phyloP scores from a whole-genome alignment of 2,888 invertebrate genomes.

The Acleris cristana region DNA sequence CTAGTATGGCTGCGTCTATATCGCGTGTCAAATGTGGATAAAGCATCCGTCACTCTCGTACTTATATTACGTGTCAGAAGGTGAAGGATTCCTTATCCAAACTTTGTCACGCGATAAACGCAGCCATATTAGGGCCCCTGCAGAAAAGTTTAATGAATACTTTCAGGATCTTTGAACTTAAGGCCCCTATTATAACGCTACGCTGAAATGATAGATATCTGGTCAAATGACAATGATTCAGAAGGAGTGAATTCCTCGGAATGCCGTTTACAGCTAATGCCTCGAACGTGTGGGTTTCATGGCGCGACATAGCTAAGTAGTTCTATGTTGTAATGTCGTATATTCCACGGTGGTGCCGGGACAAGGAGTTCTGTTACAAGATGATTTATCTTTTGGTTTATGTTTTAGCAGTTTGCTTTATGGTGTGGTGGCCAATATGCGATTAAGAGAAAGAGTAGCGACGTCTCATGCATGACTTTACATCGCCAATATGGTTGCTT shows the following conservation, averaged over 20 bases:
- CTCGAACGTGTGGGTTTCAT: conserved; percentile 41
- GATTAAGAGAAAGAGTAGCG: no score
- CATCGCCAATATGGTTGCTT: no score
- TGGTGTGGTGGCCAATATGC: not conserved
- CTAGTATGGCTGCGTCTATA: no score
- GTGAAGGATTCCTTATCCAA: no score
- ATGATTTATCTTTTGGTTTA: conserved; percentile 2
- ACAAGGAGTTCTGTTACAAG: conserved; percentile 2
- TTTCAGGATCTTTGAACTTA: not conserved
- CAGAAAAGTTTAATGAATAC: no score
- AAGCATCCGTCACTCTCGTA: no score
- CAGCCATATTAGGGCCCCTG: no score
- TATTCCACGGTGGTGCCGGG: not conserved
- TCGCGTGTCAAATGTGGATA: no score
- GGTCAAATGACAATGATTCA: conserved; percentile 49
- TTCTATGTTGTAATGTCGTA: not conserved
- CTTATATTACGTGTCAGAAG: no score
- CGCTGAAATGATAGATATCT: conserved; percentile 1
- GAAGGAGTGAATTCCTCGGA: conserved; percentile 55
- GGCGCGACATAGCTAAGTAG: conserved; percentile 5
- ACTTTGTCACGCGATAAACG: no score
- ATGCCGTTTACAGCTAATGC: conserved; percentile 47
- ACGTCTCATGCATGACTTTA: no score
- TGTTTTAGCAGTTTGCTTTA: not conserved
- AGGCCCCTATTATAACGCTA: not conserved